Evolutionary conservation across 2,888 invertebrate genomes (phyloP).

Genomic region (Cosmia pyralina): DNA sequence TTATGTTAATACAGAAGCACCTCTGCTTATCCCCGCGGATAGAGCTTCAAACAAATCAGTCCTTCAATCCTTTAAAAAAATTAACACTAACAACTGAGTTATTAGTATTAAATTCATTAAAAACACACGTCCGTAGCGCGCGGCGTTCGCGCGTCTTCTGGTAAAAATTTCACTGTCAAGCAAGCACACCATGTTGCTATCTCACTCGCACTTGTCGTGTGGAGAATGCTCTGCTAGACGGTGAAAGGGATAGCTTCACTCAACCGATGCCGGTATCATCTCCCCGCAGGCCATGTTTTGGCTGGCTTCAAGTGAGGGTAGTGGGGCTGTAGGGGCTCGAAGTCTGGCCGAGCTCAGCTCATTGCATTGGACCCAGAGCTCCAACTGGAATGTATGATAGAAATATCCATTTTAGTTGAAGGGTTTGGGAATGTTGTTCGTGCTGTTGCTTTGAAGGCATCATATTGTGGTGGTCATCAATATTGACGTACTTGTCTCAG

Average conservation of each 20-base stretch:
- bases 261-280: conserved; percentile 73
- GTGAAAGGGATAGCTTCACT: conserved; percentile 78
- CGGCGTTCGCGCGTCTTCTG: conserved; percentile 61
- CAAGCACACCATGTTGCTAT: conserved; percentile 68
- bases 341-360: conserved; percentile 87
- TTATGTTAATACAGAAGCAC: conserved; percentile 65
- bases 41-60: conserved; percentile 44
- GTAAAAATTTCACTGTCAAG: conserved; percentile 72
- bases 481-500: conserved; percentile 34
- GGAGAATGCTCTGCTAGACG: conserved; percentile 76
- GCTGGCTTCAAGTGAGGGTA: conserved; percentile 69
- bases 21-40: conserved; percentile 62
- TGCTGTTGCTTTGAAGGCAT: neutral
- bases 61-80: conserved; percentile 45
- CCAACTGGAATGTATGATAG: conserved; percentile 79
- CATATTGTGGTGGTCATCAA: conserved; percentile 34
- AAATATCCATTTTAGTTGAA: neutral
- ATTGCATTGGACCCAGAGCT: conserved; percentile 88
- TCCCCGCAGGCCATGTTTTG: conserved; percentile 81
- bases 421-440: neutral
- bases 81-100: conserved; percentile 60
- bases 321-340: conserved; percentile 72
- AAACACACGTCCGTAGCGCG: conserved; percentile 66
- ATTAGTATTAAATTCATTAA: conserved; percentile 55
- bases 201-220: conserved; percentile 72